Conservation (phyloP, 2,113 vertebrate species). For the Cacatua alba region DNA sequence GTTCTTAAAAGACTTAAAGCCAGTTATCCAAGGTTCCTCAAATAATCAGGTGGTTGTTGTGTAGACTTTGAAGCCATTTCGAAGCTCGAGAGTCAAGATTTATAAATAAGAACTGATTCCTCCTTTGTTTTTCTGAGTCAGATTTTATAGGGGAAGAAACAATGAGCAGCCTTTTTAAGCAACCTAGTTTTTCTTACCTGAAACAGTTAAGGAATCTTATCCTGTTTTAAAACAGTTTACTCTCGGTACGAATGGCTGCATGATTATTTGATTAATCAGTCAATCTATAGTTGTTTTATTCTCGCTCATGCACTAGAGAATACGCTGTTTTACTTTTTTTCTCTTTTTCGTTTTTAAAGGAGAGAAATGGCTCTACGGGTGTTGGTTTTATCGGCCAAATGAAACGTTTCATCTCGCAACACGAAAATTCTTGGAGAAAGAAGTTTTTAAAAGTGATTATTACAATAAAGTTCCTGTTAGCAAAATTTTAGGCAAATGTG, state of each 20-base stretch:
- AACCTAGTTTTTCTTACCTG: not conserved
- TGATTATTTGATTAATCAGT: not conserved
- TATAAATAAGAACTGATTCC: not conserved
- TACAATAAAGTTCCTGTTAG: slow-evolving; percentile 97
- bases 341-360: slow-evolving; percentile 71
- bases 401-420: slow-evolving; percentile 98
- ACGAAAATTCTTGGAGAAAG: slow-evolving; percentile 97
- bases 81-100: not conserved
- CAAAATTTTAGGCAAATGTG: slow-evolving; percentile 98
- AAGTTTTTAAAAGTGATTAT: slow-evolving; percentile 99
- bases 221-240: not conserved
- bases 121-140: not conserved
- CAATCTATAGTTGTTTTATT: not conserved
- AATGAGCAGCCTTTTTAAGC: not conserved
- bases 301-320: not conserved
- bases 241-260: not conserved
- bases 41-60: not conserved
- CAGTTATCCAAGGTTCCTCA: not conserved
- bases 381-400: slow-evolving; percentile 98
- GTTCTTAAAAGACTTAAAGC: not conserved
- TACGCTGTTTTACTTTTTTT: not conserved
- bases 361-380: slow-evolving; percentile 97
- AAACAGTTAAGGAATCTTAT: not conserved
- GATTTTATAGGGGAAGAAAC: not conserved
- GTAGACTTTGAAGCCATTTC: not conserved